phyloP scores from a whole-genome alignment of 2,113 vertebrate species.

The Miniopterus natalensis region DNA sequence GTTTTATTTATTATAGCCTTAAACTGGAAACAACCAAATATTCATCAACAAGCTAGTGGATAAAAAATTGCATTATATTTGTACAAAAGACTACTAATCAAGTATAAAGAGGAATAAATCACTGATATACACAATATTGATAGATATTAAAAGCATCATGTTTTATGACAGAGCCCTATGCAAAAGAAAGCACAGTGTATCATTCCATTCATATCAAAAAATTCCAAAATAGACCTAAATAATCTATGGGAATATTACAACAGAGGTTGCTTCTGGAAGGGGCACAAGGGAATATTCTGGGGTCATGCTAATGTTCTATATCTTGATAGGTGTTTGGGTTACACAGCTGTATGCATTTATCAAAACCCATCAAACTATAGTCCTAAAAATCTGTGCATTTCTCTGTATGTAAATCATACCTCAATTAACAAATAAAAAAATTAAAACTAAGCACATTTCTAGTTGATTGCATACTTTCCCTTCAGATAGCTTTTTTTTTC shows the following conservation, averaged over 20 bases:
- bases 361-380: slow-evolving; percentile 18
- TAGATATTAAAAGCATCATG: background rate
- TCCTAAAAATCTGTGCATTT: slow-evolving; percentile 51
- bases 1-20: background rate
- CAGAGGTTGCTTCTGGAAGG: slow-evolving; percentile 11
- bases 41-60: background rate
- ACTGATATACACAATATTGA: background rate
- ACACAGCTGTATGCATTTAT: background rate
- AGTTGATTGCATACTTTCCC: slow-evolving; percentile 21
- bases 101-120: background rate
- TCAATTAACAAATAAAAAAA: slow-evolving; percentile 42
- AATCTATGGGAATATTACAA: background rate
- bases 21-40: slow-evolving; percentile 48
- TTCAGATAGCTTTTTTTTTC: background rate
- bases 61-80: slow-evolving; percentile 7
- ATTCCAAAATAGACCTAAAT: background rate
- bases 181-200: background rate
- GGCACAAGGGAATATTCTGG: background rate
- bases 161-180: background rate
- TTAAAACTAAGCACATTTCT: slow-evolving; percentile 31
- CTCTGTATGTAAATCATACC: slow-evolving; percentile 17
- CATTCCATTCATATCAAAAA: background rate
- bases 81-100: background rate
- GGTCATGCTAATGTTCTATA: background rate
- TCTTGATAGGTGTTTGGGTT: background rate